These are phyloP conservation scores for Platerodrilus igneus DNA, from an alignment of 2,888 invertebrate species.

Conservation along the genomic window DNA sequence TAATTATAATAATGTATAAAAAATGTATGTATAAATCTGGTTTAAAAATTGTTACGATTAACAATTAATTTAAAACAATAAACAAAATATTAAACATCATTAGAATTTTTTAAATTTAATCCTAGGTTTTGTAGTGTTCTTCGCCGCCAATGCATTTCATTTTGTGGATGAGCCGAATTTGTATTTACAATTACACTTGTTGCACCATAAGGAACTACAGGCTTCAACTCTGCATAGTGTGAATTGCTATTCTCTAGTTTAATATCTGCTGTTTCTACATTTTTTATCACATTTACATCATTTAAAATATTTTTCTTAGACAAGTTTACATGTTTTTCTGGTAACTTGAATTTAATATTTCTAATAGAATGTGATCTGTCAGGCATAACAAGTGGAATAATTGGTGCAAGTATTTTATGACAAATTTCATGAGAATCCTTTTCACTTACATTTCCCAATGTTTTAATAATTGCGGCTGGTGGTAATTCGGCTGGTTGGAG, in stretches of 20 bases:
- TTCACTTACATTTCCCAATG: constrained; percentile 30
- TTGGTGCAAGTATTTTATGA: constrained; percentile 35
- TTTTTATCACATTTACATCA: constrained; percentile 23
- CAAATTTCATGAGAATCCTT: constrained; percentile 34
- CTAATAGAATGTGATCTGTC: constrained; percentile 43
- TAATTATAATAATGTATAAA: too few species aligned
- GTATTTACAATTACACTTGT: constrained; percentile 41
- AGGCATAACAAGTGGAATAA: constrained; percentile 30
- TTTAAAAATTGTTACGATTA: constrained; percentile 3
- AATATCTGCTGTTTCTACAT: constrained; percentile 15
- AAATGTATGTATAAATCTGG: constrained; percentile 1
- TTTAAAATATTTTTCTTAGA: constrained; percentile 25
- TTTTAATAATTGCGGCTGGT: constrained; percentile 17
- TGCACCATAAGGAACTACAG: constrained; percentile 25
- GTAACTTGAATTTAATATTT: constrained; percentile 48
- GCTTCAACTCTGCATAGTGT: constrained; percentile 32
- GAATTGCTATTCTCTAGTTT: constrained; percentile 16
- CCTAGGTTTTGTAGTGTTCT: constrained; percentile 44
- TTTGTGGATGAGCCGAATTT: constrained; percentile 27
- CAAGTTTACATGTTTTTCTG: constrained; percentile 41
- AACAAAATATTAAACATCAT: too few species aligned
- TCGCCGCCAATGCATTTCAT: constrained; percentile 51
- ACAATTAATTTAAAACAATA: too few species aligned
- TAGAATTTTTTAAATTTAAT: too few species aligned
- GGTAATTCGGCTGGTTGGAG: constrained; percentile 36